phyloP scores from a whole-genome alignment of 2,113 vertebrate species.

The Psephotus haematonotus region DNA sequence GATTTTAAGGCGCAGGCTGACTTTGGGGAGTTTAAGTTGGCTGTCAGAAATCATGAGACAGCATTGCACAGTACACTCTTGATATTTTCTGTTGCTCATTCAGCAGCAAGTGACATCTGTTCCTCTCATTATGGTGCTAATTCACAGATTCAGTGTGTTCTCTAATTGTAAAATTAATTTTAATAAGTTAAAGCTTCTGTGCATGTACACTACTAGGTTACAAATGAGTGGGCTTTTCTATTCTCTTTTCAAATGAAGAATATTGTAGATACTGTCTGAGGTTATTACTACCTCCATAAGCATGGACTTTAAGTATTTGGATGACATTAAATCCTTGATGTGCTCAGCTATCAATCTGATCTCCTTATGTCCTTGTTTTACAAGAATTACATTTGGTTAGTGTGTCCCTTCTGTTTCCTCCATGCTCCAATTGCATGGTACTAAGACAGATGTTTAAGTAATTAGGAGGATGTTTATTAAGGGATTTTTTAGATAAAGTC shows the following conservation, averaged over 20 bases:
- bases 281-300: not conserved
- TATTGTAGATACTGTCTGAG: not conserved
- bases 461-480: not conserved
- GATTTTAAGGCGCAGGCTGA: not conserved
- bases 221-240: not conserved
- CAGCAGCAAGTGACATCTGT: constrained; percentile 34
- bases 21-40: not conserved
- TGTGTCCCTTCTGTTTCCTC: not conserved
- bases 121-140: not conserved
- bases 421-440: not conserved
- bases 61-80: not conserved
- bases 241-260: not conserved
- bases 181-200: not conserved
- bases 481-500: not conserved
- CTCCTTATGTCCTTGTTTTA: not conserved
- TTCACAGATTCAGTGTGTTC: not conserved
- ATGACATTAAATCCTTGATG: not conserved
- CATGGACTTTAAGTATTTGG: not conserved
- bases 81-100: constrained; percentile 8
- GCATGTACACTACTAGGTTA: not conserved
- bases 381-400: not conserved
- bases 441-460: constrained; percentile 34
- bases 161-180: constrained; percentile 25
- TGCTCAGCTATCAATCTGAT: not conserved
- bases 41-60: not conserved